Evolutionary conservation across 2,113 vertebrate species (phyloP).

Genomic region (Eolophus roseicapilla): DNA sequence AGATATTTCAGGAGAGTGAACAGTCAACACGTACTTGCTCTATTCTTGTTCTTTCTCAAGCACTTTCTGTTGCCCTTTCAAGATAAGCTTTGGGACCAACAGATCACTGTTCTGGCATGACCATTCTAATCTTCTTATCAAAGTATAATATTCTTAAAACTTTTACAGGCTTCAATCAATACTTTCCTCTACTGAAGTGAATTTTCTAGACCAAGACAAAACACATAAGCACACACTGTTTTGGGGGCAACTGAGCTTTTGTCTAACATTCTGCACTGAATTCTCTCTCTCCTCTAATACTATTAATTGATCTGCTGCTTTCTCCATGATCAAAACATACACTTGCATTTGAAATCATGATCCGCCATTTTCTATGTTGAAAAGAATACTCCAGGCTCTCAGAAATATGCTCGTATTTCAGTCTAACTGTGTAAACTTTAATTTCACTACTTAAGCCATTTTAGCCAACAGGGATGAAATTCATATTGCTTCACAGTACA

Average conservation of each 20-base stretch:
- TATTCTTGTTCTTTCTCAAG: background rate
- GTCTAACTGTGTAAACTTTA: background rate
- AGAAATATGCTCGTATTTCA: background rate
- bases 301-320: background rate
- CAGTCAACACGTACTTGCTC: background rate
- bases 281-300: background rate
- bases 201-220: background rate
- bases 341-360: background rate
- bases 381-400: background rate
- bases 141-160: background rate
- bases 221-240: background rate
- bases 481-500: background rate
- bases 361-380: background rate
- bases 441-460: background rate
- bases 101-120: background rate
- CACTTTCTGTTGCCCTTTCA: background rate
- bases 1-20: background rate
- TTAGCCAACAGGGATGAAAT: background rate
- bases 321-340: background rate
- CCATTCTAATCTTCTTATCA: background rate
- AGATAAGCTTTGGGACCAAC: background rate
- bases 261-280: background rate
- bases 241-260: background rate
- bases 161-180: background rate
- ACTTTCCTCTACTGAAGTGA: background rate